These are phyloP conservation scores for Dione juno DNA, from an alignment of 2,888 invertebrate genomes.

Conservation along the genomic window DNA sequence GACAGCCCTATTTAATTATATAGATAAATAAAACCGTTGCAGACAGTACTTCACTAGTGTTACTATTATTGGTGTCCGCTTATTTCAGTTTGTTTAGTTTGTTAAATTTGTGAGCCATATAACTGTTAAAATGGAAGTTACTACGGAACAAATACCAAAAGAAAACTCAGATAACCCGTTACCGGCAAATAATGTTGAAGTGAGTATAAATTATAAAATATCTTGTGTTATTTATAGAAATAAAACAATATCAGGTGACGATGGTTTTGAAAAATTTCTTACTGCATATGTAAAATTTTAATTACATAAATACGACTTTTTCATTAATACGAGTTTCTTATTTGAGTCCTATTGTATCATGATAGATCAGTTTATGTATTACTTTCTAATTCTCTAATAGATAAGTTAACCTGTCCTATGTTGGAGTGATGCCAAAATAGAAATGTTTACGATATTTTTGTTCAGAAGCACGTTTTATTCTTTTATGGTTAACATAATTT, in stretches of 20 bases:
- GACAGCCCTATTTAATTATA: slow-evolving; percentile 28
- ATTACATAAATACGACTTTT: not conserved
- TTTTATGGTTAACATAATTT: slow-evolving; percentile 66
- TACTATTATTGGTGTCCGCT: slow-evolving; percentile 29
- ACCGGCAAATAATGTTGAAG: slow-evolving; percentile 57
- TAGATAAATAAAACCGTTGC: slow-evolving; percentile 10
- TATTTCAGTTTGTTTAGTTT: slow-evolving; percentile 40
- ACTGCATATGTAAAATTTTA: not conserved
- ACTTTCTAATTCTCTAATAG: slow-evolving; percentile 13
- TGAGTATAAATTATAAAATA: slow-evolving; percentile 55
- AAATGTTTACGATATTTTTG: slow-evolving; percentile 79
- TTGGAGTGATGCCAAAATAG: slow-evolving; percentile 69
- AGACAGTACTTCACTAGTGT: slow-evolving; percentile 27
- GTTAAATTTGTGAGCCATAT: slow-evolving; percentile 21
- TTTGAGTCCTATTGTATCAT: too few species aligned
- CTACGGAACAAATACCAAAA: slow-evolving; percentile 62
- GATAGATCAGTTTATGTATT: not conserved
- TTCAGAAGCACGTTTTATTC: slow-evolving; percentile 72
- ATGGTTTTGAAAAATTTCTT: slow-evolving; percentile 44
- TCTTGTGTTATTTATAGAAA: slow-evolving; percentile 71
- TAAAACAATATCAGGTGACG: slow-evolving; percentile 67
- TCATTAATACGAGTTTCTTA: not conserved
- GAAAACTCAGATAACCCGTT: slow-evolving; percentile 59
- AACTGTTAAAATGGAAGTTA: slow-evolving; percentile 65
- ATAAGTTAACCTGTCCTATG: slow-evolving; percentile 64